Evolutionary conservation across 1,140 invertebrate species (phyloP).

Genomic region (Neodiprion lecontei): DNA sequence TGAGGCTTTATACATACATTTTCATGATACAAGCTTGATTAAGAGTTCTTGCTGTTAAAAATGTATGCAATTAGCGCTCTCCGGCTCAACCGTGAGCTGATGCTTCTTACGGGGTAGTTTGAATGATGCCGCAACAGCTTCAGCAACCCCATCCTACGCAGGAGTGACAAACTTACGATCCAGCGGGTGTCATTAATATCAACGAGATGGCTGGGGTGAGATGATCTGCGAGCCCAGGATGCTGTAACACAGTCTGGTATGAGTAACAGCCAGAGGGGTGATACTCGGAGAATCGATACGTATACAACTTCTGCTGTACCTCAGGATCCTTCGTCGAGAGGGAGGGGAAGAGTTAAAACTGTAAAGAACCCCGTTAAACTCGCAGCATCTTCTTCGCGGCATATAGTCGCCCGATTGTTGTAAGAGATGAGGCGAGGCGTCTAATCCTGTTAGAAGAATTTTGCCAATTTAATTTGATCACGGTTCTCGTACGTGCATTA

Average conservation of each 20-base stretch:
- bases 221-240: conserved; percentile 42
- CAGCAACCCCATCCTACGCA: conserved; percentile 34
- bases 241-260: conserved; percentile 40
- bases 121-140: conserved; percentile 16
- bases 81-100: neutral
- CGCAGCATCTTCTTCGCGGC: too few relatives aligned
- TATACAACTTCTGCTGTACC: neutral
- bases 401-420: too few relatives aligned
- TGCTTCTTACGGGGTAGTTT: conserved; percentile 19
- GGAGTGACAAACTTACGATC: conserved; percentile 53
- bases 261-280: neutral
- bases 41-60: conserved; percentile 48
- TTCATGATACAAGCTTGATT: conserved; percentile 48
- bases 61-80: conserved; percentile 49
- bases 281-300: conserved; percentile 2
- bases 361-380: too few relatives aligned
- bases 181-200: conserved; percentile 53
- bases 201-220: conserved; percentile 26
- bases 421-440: too few relatives aligned
- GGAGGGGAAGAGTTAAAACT: neutral
- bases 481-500: too few relatives aligned
- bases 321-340: neutral
- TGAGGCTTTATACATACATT: conserved; percentile 26
- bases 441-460: too few relatives aligned
- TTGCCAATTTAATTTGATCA: too few relatives aligned